Evolutionary conservation across 1,140 invertebrate genomes (phyloP).

Genomic region (Heliconius congener): DNA sequence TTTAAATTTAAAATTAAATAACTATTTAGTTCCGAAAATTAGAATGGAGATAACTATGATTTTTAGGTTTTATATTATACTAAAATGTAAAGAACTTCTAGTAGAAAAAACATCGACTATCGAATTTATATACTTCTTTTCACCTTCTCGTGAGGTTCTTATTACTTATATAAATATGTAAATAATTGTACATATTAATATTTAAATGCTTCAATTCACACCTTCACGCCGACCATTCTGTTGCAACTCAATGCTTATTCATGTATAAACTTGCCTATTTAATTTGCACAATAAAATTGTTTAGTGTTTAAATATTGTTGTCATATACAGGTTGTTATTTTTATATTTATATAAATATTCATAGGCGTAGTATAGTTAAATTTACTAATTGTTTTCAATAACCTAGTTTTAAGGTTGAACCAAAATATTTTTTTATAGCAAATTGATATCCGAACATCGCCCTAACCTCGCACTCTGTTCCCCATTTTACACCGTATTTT

Average conservation of each 20-base stretch:
- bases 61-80: too few relatives aligned
- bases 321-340: background rate
- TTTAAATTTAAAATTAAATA: too few relatives aligned
- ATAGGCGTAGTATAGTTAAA: background rate
- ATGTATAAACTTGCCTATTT: slow-evolving; percentile 9
- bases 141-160: background rate
- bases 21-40: too few relatives aligned
- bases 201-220: slow-evolving; percentile 9
- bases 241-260: background rate
- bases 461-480: too few relatives aligned
- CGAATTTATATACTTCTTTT: background rate
- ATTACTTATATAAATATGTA: slow-evolving; percentile 9
- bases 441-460: too few relatives aligned
- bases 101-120: background rate
- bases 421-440: too few relatives aligned
- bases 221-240: slow-evolving; percentile 10
- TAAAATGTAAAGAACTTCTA: too few relatives aligned
- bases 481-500: too few relatives aligned
- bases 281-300: background rate
- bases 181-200: slow-evolving; percentile 5
- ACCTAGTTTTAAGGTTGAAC: too few relatives aligned
- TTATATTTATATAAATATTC: background rate
- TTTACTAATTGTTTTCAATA: too few relatives aligned
- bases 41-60: too few relatives aligned
- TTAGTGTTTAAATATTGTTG: background rate